phyloP scores from a whole-genome alignment of 2,888 invertebrate species.

The Phyllotreta cruciferae region DNA sequence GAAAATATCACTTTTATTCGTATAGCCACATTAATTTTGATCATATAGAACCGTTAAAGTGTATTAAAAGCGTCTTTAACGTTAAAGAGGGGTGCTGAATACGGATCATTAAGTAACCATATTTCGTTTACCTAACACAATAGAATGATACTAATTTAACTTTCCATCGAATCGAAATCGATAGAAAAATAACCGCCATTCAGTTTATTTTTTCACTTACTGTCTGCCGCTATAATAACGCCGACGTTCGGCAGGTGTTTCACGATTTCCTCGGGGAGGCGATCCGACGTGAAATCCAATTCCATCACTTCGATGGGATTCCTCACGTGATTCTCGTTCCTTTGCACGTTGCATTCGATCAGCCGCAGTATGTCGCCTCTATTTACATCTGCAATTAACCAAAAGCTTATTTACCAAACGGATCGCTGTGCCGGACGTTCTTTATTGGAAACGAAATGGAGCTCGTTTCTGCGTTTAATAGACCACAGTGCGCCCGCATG shows the following conservation, averaged over 20 bases:
- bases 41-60: no score
- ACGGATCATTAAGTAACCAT: no score
- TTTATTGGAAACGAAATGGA: background rate
- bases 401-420: background rate
- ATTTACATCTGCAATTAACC: constrained; percentile 69
- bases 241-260: constrained; percentile 67
- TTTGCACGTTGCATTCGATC: constrained; percentile 72
- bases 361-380: constrained; percentile 76
- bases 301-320: constrained; percentile 69
- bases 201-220: constrained; percentile 60
- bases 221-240: constrained; percentile 83
- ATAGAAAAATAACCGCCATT: background rate
- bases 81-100: no score
- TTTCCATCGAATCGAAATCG: background rate
- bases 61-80: no score
- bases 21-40: no score
- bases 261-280: constrained; percentile 65
- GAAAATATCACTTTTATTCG: no score
- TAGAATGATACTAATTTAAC: background rate
- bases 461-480: no score
- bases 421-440: background rate
- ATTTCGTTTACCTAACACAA: no score
- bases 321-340: constrained; percentile 69
- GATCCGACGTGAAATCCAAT: constrained; percentile 71
- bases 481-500: no score